Conservation (phyloP, 1,140 invertebrate genomes). For the Mactra quadrangularis region DNA sequence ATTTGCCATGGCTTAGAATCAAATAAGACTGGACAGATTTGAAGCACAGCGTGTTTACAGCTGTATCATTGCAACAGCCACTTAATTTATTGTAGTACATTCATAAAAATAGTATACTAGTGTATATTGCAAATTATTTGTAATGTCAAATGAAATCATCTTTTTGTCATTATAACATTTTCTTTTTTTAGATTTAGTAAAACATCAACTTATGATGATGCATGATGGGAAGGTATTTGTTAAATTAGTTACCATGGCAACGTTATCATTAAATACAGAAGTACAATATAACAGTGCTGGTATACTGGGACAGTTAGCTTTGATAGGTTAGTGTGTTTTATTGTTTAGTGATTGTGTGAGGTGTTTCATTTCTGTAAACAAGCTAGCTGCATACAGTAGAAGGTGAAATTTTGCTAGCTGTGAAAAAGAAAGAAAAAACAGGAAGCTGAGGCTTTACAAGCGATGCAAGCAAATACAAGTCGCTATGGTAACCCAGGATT, state of each 20-base stretch:
- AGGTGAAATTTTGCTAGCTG: no score
- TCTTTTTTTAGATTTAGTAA: conserved; percentile 76
- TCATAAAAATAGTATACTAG: no score
- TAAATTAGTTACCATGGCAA: conserved; percentile 72
- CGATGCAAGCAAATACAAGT: not conserved
- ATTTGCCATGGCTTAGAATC: no score
- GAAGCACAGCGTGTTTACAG: no score
- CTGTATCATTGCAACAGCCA: no score
- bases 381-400: no score
- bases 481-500: not conserved
- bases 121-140: no score
- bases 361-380: no score
- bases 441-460: not conserved
- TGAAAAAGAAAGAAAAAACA: not conserved
- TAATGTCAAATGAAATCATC: no score
- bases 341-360: not conserved
- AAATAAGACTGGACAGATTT: no score
- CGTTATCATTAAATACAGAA: conserved; percentile 70
- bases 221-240: conserved; percentile 70
- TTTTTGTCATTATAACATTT: no score
- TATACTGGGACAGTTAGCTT: conserved; percentile 73
- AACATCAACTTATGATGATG: conserved; percentile 65
- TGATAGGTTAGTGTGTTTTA: conserved; percentile 63
- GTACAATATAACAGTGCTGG: conserved; percentile 79
- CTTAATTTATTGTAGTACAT: no score